Percentiles rank a stretch among this genome's conserved stretches.
phyloP scores from a whole-genome alignment of 2,797 vertebrate genomes.

The Crenuchus spilurus region DNA sequence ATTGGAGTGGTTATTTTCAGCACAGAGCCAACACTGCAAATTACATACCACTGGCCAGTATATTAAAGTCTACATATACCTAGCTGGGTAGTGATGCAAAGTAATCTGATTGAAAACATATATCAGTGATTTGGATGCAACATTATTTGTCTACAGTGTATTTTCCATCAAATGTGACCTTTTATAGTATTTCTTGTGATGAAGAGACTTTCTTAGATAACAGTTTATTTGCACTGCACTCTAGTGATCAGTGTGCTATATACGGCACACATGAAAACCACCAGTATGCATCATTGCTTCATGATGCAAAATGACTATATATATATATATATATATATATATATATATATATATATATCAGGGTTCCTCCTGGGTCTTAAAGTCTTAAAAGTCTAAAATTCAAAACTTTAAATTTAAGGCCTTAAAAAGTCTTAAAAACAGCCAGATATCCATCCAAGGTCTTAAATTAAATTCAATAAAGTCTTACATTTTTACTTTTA shows the following conservation, averaged over 20 bases:
- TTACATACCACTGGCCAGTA: slow-evolving; percentile 16
- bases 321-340: no score
- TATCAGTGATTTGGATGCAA: not conserved
- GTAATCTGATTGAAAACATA: not conserved
- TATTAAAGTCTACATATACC: slow-evolving; percentile 29
- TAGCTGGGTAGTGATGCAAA: slow-evolving; percentile 2
- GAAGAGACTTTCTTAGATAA: not conserved
- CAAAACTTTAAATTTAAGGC: no score
- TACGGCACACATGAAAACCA: no score
- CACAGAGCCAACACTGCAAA: slow-evolving; percentile 21
- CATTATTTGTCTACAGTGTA: not conserved
- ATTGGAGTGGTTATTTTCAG: slow-evolving; percentile 41
- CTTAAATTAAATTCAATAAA: no score
- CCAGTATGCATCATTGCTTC: no score
- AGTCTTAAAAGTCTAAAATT: no score
- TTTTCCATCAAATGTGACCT: slow-evolving; percentile 21
- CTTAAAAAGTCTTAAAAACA: no score
- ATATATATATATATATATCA: no score
- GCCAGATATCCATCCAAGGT: no score
- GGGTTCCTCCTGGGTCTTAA: no score
- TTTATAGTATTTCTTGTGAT: not conserved
- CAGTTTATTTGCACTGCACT: not conserved
- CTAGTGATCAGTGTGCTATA: not conserved
- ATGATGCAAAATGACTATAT: no score
- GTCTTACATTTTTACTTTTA: no score